Percentiles rank a stretch among this genome's conserved stretches.
These are phyloP conservation scores for Microplitis manilae DNA, from an alignment of 2,888 invertebrate species.

Conservation along the genomic window DNA sequence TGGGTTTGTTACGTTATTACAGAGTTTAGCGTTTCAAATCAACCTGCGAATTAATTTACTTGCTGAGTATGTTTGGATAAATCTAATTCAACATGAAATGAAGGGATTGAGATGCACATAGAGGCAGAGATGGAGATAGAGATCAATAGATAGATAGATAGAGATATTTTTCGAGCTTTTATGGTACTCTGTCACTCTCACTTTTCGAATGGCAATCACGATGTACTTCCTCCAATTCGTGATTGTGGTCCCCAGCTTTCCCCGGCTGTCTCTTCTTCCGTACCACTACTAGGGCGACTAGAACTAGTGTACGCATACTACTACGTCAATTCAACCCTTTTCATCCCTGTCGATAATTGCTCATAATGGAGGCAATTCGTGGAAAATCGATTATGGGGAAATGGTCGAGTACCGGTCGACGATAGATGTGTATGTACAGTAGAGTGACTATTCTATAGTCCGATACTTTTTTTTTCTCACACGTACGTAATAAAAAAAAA, in stretches of 20 bases:
- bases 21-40: not conserved
- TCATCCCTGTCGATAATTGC: constrained; percentile 66
- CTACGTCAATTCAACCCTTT: constrained; percentile 50
- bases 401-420: constrained; percentile 55
- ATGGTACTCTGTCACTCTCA: constrained; percentile 31
- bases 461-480: not conserved
- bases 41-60: not conserved
- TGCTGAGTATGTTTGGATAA: constrained; percentile 9
- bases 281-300: not conserved
- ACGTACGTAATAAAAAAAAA: not conserved
- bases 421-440: not conserved
- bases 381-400: constrained; percentile 68
- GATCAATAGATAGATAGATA: constrained; percentile 3
- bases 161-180: constrained; percentile 18
- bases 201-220: constrained; percentile 41
- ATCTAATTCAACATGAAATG: constrained; percentile 5
- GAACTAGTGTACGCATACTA: constrained; percentile 17
- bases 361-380: constrained; percentile 67
- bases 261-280: constrained; percentile 40
- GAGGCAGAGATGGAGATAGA: not conserved
- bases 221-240: constrained; percentile 42
- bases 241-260: constrained; percentile 40
- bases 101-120: not conserved
- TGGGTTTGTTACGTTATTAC: not conserved
- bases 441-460: not conserved